Conservation (phyloP, 2,888 invertebrate genomes). For the Ochropacha duplaris region DNA sequence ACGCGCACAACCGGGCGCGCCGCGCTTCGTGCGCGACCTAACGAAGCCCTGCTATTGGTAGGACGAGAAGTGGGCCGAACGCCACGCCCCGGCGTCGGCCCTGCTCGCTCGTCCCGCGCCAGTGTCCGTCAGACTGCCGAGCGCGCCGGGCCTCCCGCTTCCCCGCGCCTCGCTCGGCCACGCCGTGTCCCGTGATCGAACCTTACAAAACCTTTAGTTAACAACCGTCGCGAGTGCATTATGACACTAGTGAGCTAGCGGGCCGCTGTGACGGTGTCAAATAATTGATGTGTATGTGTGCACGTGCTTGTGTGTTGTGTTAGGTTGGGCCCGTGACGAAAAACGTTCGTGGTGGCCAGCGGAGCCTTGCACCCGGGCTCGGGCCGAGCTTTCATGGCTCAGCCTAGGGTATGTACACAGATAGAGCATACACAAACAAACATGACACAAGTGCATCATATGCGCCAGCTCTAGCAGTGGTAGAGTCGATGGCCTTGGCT, state of each 20-base stretch:
- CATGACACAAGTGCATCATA: slow-evolving; percentile 24
- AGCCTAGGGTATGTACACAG: slow-evolving; percentile 90
- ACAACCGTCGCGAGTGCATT: slow-evolving; percentile 78
- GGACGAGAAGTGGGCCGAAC: slow-evolving; percentile 49
- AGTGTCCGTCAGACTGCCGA: slow-evolving; percentile 82
- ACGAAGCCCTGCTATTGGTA: slow-evolving; percentile 58
- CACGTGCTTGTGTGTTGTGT: slow-evolving; percentile 80
- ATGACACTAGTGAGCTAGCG: slow-evolving; percentile 83
- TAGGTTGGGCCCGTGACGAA: slow-evolving; percentile 76
- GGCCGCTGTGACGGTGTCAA: slow-evolving; percentile 81
- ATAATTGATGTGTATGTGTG: slow-evolving; percentile 76
- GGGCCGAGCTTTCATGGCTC: slow-evolving; percentile 93
- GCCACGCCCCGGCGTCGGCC: slow-evolving; percentile 48
- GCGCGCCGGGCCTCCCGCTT: slow-evolving; percentile 83
- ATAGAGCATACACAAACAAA: slow-evolving; percentile 20
- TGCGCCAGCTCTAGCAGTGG: slow-evolving; percentile 25
- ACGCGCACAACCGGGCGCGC: slow-evolving; percentile 40
- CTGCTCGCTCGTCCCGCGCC: slow-evolving; percentile 63
- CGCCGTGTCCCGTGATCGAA: slow-evolving; percentile 71
- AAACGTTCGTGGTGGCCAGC: slow-evolving; percentile 82
- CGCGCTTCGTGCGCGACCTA: slow-evolving; percentile 48
- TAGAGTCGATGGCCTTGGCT: slow-evolving; percentile 40
- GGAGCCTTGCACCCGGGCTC: slow-evolving; percentile 84
- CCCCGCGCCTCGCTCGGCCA: slow-evolving; percentile 82
- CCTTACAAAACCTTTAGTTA: slow-evolving; percentile 55